phyloP scores from a whole-genome alignment of 2,797 vertebrate genomes.

The Falco rusticolus region DNA sequence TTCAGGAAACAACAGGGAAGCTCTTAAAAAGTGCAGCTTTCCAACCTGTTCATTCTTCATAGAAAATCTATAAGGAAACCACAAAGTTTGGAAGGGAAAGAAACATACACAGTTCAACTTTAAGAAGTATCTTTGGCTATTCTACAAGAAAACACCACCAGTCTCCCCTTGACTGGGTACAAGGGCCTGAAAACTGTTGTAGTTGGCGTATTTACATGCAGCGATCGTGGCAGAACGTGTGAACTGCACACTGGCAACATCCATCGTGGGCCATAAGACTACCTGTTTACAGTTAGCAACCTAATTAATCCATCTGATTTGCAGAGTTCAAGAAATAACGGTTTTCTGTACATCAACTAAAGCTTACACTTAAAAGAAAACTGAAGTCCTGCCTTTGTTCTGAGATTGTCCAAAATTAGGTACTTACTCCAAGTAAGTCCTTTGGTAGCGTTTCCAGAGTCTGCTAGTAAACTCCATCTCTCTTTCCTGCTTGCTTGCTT shows the following conservation, averaged over 20 bases:
- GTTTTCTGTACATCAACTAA: not conserved
- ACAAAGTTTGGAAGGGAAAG: not conserved
- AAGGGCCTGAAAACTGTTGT: not conserved
- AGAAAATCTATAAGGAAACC: not conserved
- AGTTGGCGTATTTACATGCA: not conserved
- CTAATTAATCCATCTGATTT: not conserved
- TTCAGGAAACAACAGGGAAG: not conserved
- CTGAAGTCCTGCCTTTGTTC: not conserved
- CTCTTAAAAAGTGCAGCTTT: not conserved
- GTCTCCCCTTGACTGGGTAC: not conserved
- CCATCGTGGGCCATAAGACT: not conserved
- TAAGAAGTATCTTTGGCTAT: not conserved
- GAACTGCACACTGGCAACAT: not conserved
- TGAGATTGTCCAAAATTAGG: not conserved
- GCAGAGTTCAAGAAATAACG: not conserved
- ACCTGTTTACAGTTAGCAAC: not conserved
- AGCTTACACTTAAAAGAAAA: not conserved
- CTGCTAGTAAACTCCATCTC: not conserved
- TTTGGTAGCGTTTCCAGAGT: not conserved
- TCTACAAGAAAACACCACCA: not conserved
- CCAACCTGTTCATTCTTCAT: not conserved
- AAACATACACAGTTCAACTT: not conserved
- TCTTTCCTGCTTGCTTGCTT: not conserved
- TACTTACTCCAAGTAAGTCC: not conserved
- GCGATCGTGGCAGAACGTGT: not conserved